These are phyloP conservation scores for Melanerpes aurifrons DNA, from an alignment of 2,113 vertebrate genomes.

Conservation along the genomic window DNA sequence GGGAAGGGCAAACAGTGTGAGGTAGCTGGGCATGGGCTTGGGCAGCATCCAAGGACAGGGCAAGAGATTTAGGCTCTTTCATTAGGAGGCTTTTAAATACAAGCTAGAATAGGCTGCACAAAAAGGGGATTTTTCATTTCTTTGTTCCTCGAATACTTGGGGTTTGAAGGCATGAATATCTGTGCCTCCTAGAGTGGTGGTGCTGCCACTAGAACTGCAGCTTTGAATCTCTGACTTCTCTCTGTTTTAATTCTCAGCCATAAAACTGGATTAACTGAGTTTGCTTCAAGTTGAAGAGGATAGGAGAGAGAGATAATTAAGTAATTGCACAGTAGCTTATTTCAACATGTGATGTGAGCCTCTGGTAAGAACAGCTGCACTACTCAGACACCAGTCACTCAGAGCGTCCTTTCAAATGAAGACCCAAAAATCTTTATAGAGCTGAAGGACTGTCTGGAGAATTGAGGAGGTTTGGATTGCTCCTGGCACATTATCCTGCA, in stretches of 20 bases:
- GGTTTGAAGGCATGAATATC: not conserved
- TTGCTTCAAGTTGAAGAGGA: slow-evolving; percentile 47
- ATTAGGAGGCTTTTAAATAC: not conserved
- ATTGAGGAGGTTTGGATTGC: not conserved
- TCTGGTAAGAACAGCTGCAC: slow-evolving; percentile 56
- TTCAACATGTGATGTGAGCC: slow-evolving; percentile 32
- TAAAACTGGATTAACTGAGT: slow-evolving; percentile 59
- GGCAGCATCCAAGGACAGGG: not conserved
- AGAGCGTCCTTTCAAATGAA: slow-evolving; percentile 6
- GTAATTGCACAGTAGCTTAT: slow-evolving; percentile 64
- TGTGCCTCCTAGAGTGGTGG: not conserved
- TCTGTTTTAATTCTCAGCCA: slow-evolving; percentile 36
- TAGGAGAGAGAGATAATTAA: slow-evolving; percentile 57
- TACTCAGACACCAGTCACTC: slow-evolving; percentile 34
- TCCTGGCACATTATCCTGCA: not conserved
- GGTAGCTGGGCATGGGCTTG: not conserved
- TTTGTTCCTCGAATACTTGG: not conserved
- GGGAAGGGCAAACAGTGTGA: not conserved
- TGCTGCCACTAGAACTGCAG: not conserved
- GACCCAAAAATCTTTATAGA: slow-evolving; percentile 28
- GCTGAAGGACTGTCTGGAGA: slow-evolving; percentile 10
- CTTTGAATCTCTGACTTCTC: slow-evolving; percentile 24
- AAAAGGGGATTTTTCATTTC: not conserved
- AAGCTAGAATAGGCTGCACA: not conserved
- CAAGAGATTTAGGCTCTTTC: not conserved